Evolutionary conservation across 92 coral and sea anemone genomes (phyloP).

Genomic region (Siderastrea siderea): DNA sequence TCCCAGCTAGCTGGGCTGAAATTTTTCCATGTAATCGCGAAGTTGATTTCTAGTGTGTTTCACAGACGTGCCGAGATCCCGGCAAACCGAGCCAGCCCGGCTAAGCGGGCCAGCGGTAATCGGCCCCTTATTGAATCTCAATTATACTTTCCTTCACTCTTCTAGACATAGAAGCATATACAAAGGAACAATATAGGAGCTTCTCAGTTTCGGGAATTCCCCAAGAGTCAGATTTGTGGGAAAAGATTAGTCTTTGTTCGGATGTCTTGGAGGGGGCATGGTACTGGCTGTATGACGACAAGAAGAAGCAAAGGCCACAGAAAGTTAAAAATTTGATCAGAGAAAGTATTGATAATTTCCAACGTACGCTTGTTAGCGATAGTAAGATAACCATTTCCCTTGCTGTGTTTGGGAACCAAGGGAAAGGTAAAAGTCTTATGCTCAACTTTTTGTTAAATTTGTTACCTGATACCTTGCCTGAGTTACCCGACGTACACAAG

Average conservation of each 20-base stretch:
- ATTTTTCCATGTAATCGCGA: too few relatives aligned
- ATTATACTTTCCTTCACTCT: too few relatives aligned
- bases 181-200: not conserved
- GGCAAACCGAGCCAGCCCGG: too few relatives aligned
- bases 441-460: not conserved
- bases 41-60: too few relatives aligned
- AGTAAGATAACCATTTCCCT: slow-evolving; percentile 34
- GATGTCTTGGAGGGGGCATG: slow-evolving; percentile 44
- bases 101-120: too few relatives aligned
- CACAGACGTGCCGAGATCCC: too few relatives aligned
- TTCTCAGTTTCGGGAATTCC: not conserved
- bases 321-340: slow-evolving; percentile 22
- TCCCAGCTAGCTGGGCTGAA: too few relatives aligned
- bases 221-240: not conserved
- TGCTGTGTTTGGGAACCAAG: slow-evolving; percentile 53
- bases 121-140: too few relatives aligned
- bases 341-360: slow-evolving; percentile 10
- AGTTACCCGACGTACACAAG: not conserved
- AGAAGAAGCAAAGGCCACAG: not conserved
- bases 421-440: slow-evolving; percentile 43
- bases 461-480: not conserved
- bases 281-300: not conserved
- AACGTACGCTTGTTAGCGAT: not conserved
- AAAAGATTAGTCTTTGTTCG: not conserved
- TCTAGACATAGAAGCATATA: not conserved